Base-by-base conservation (phyloP, 2,888 invertebrate genomes). In the Oxytorus armatus region DNA sequence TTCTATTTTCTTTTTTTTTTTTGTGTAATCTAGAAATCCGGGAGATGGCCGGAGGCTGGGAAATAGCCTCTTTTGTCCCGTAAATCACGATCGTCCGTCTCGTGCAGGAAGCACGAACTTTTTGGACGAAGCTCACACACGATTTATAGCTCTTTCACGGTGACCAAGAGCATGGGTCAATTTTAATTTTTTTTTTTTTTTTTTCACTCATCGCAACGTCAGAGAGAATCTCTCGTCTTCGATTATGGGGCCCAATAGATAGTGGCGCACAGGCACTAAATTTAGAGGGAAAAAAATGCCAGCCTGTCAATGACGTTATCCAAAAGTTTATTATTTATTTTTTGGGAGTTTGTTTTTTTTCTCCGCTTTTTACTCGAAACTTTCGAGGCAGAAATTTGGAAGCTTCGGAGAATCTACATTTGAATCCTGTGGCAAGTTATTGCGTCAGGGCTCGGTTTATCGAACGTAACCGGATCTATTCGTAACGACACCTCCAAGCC, bases 1-100 rank as follows among this genome's bases (percentile, higher is more conserved):
- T 42, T 36, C 7, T 11, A 29, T 55, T 42, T 68, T 73, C 29
- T 21, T 21, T 21, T 21, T 69, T 29, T 66, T 23, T 59, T 53
- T 51, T 25, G 10, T 8, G 25, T 11, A 7, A 66, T 59, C 36
- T 44, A 23, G 18, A n/a, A 59, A 49, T 3, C 57, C 39, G 8
- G 42, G 44, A 57, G 65, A 29, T 81, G 57, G 51, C 42, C 49
- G 73, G 51, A 80, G 25, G 73, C 33, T 65, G 39, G 65, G 74
- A 63, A 72, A 76, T 70, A 63, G 57, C 49, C 79, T 73, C 70
- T 66, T 79, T 79, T 68, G 51, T 76, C 29, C 68, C 79, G 72
- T 81, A 81, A 81, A 81, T 81, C 75, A 81, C 72, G 75, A 72
- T 66, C 66, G 61, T 81, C 78, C 76, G 76, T 81, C 82, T 76